Percentiles rank a stretch among this genome's conserved stretches.
phyloP scores from a whole-genome alignment of 2,888 invertebrate genomes.

The Cataglyphis albicans region DNA sequence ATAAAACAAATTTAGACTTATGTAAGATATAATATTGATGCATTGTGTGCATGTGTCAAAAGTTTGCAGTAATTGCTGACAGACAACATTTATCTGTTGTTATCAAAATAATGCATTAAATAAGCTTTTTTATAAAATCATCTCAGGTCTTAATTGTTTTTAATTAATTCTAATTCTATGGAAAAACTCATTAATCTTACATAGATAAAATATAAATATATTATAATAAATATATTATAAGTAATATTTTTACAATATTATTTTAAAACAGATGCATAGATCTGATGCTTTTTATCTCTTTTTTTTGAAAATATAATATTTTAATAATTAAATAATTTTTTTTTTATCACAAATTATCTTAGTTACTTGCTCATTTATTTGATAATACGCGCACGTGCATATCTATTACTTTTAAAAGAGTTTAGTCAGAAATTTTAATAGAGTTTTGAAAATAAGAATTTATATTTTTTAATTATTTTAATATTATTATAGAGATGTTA shows the following conservation, averaged over 20 bases:
- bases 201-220: neutral
- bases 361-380: neutral
- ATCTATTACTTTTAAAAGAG: neutral
- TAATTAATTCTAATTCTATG: no score
- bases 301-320: neutral
- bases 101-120: no score
- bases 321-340: neutral
- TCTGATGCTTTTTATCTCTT: neutral
- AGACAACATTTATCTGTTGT: no score
- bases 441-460: neutral
- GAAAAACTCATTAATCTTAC: neutral
- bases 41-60: no score
- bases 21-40: no score
- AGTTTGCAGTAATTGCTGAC: no score
- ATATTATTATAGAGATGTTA: neutral
- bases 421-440: neutral
- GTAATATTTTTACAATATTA: neutral
- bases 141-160: no score
- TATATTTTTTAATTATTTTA: neutral
- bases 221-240: neutral
- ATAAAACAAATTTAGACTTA: no score
- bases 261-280: neutral
- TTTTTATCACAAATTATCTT: neutral
- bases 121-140: no score
- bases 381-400: neutral